These are phyloP conservation scores for Frankliniella intonsa DNA, from an alignment of 2,888 invertebrate species.

Conservation along the genomic window DNA sequence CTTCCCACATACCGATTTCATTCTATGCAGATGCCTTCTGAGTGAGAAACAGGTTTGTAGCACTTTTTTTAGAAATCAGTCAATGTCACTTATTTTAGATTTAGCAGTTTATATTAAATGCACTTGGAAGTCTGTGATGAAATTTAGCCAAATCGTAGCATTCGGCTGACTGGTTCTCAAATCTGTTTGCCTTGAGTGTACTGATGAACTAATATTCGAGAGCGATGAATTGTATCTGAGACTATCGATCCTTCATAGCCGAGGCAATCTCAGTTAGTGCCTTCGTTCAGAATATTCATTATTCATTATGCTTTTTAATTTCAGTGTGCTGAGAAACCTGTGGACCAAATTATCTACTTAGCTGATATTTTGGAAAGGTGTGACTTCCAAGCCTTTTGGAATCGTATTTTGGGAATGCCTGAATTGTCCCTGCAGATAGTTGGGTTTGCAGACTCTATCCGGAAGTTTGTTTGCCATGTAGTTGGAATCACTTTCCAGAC, in stretches of 20 bases:
- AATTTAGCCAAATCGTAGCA: background rate
- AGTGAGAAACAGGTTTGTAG: constrained; percentile 63
- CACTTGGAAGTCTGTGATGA: background rate
- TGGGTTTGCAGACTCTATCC: constrained; percentile 91
- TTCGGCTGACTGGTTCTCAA: background rate
- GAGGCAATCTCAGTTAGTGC: background rate
- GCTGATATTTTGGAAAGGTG: constrained; percentile 90
- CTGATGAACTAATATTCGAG: background rate
- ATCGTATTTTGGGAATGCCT: constrained; percentile 67
- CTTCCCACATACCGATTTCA: constrained; percentile 96
- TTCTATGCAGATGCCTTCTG: constrained; percentile 93
- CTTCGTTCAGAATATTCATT: background rate
- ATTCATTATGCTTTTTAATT: constrained; percentile 38
- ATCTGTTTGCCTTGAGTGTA: background rate
- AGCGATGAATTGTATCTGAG: constrained; percentile 14
- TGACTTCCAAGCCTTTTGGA: constrained; percentile 90
- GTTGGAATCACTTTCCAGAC: constrained; percentile 96
- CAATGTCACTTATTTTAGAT: constrained; percentile 1
- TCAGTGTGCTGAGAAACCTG: constrained; percentile 77
- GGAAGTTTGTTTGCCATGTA: constrained; percentile 96
- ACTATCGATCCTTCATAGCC: too few relatives aligned
- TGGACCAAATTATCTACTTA: constrained; percentile 80
- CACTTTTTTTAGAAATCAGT: constrained; percentile 1
- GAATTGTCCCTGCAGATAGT: constrained; percentile 71
- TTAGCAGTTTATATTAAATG: background rate